Evolutionary conservation across 64 coral and sea anemone species (phyloP).

Genomic region (Montipora foliosa): DNA sequence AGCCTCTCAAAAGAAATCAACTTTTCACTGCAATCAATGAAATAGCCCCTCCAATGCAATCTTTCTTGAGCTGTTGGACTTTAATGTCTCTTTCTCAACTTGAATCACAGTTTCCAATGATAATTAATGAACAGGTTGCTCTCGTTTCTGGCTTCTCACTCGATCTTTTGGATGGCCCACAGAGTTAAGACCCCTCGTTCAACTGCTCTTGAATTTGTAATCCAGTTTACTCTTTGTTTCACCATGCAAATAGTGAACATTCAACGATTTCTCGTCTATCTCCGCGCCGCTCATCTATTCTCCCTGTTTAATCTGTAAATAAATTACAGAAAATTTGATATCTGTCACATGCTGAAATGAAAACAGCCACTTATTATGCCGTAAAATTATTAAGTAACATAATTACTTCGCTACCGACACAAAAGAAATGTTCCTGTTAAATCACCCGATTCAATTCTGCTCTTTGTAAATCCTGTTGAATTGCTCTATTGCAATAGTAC

Average conservation of each 20-base stretch:
- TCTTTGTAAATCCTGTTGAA: background rate
- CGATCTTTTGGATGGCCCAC: background rate
- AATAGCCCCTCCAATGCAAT: too few species aligned
- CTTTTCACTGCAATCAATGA: too few species aligned
- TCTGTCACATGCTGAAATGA: slow-evolving; percentile 10
- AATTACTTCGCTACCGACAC: background rate
- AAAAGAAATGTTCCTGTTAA: slow-evolving; percentile 27
- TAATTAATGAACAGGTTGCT: too few species aligned
- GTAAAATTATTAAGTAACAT: background rate
- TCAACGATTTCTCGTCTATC: background rate
- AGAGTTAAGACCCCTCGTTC: background rate
- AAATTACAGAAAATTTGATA: background rate
- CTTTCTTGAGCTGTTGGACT: too few species aligned
- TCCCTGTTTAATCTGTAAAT: background rate
- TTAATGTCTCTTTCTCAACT: too few species aligned
- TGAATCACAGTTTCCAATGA: too few species aligned
- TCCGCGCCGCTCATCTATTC: too few species aligned
- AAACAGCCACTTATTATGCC: slow-evolving; percentile 2
- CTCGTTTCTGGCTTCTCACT: background rate
- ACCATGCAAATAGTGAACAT: too few species aligned
- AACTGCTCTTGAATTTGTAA: too few species aligned
- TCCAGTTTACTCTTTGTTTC: too few species aligned
- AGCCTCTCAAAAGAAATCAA: too few species aligned
- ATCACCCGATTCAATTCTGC: background rate
- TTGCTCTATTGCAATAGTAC: too few species aligned